Evolutionary conservation across 2,888 invertebrate genomes (phyloP).

Genomic region (Andrena dorsata): DNA sequence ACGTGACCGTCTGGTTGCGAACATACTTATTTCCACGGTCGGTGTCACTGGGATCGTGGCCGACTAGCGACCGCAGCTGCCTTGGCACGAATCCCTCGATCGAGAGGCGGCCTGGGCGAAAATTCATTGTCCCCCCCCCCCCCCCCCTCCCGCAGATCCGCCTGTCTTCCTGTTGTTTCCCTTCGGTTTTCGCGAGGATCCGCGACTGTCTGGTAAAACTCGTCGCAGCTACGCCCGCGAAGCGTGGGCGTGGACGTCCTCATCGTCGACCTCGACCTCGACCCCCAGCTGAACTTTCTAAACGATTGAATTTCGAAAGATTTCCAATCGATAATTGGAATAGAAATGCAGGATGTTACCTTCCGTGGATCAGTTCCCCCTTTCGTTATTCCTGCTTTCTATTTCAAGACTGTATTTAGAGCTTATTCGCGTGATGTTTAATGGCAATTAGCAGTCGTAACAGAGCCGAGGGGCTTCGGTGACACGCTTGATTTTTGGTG

Average conservation of each 20-base stretch:
- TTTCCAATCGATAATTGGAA: background rate
- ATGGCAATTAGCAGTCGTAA: too few species aligned
- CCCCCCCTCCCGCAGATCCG: constrained; percentile 12
- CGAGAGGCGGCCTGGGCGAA: constrained; percentile 33
- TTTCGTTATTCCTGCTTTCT: background rate
- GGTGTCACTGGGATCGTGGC: constrained; percentile 66
- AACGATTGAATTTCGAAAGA: constrained; percentile 26
- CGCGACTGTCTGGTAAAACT: background rate
- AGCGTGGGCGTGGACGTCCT: constrained; percentile 2
- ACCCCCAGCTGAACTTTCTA: constrained; percentile 19
- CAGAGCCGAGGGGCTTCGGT: too few species aligned
- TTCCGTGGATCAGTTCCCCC: background rate
- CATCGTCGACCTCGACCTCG: constrained; percentile 34
- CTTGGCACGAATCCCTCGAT: constrained; percentile 68
- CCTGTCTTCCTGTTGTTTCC: background rate
- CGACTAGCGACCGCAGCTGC: constrained; percentile 53
- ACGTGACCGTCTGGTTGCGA: constrained; percentile 57
- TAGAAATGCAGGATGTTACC: background rate
- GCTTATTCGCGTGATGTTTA: too few species aligned
- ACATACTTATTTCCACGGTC: constrained; percentile 72
- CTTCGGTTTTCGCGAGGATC: background rate
- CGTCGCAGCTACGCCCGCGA: background rate
- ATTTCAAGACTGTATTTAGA: background rate
- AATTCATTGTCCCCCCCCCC: constrained; percentile 42
- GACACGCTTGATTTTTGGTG: constrained; percentile 8